These are phyloP conservation scores for Cercopithecus mona DNA, from an alignment of 2,113 vertebrate genomes.

Conservation along the genomic window DNA sequence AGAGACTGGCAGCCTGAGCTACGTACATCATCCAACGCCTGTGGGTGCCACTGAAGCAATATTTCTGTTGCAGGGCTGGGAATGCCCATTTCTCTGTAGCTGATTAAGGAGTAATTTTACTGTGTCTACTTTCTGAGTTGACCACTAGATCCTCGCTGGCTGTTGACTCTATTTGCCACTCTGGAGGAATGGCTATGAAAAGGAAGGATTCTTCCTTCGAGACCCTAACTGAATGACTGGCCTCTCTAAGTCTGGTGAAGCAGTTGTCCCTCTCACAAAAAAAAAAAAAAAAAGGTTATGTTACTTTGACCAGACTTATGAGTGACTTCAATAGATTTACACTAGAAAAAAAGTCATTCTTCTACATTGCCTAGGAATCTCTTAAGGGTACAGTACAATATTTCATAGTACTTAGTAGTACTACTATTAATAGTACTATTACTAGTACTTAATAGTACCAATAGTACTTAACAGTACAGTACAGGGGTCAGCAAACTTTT, in stretches of 20 bases:
- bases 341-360: neutral
- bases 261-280: neutral
- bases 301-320: neutral
- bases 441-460: neutral
- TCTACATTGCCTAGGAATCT: neutral
- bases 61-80: neutral
- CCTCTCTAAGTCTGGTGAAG: neutral
- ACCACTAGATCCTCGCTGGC: neutral
- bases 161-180: neutral
- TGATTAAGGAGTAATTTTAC: neutral
- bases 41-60: rapidly evolving
- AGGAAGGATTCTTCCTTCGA: neutral
- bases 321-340: neutral
- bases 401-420: neutral
- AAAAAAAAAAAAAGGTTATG: neutral
- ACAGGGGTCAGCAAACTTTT: neutral
- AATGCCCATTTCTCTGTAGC: neutral
- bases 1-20: neutral
- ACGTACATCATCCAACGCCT: rapidly evolving
- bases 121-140: neutral
- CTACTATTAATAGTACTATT: neutral
- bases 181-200: neutral
- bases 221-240: neutral
- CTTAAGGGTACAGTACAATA: neutral
- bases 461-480: neutral